Conservation (phyloP, 2,888 invertebrate species). For the Halictus ligatus region DNA sequence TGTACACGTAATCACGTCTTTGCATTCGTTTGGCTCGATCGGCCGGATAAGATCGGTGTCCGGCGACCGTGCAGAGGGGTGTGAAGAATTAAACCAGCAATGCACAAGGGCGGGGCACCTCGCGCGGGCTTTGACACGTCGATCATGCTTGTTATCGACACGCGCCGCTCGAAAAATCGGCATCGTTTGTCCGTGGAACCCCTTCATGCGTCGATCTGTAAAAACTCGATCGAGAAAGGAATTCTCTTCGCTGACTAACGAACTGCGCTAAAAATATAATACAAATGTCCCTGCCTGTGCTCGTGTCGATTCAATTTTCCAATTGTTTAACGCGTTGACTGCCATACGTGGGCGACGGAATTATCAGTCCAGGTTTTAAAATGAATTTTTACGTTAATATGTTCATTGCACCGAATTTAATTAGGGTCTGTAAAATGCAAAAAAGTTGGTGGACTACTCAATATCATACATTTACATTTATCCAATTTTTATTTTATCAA, state of each 20-base stretch:
- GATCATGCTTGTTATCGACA: background rate
- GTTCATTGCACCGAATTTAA: too few species aligned
- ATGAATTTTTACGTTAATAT: too few species aligned
- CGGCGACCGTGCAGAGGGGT: conserved; percentile 8
- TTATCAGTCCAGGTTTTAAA: too few species aligned
- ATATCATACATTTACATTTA: too few species aligned
- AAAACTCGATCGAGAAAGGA: background rate
- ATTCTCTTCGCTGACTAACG: conserved; percentile 1
- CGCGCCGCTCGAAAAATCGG: background rate
- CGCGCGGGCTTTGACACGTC: conserved; percentile 7
- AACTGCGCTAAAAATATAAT: background rate
- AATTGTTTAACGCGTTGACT: too few species aligned
- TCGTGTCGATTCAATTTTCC: background rate
- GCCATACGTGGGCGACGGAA: too few species aligned
- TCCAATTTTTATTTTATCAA: too few species aligned
- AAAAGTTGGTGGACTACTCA: too few species aligned
- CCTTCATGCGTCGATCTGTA: background rate
- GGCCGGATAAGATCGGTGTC: conserved; percentile 9
- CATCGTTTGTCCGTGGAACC: background rate
- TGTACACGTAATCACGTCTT: conserved; percentile 18
- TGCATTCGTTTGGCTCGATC: conserved; percentile 46
- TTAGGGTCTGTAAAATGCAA: too few species aligned
- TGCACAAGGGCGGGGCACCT: background rate
- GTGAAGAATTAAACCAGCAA: conserved; percentile 19
- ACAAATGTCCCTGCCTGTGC: too few species aligned